phyloP scores from a whole-genome alignment of 1,140 invertebrate species.

The Triops cancriformis region DNA sequence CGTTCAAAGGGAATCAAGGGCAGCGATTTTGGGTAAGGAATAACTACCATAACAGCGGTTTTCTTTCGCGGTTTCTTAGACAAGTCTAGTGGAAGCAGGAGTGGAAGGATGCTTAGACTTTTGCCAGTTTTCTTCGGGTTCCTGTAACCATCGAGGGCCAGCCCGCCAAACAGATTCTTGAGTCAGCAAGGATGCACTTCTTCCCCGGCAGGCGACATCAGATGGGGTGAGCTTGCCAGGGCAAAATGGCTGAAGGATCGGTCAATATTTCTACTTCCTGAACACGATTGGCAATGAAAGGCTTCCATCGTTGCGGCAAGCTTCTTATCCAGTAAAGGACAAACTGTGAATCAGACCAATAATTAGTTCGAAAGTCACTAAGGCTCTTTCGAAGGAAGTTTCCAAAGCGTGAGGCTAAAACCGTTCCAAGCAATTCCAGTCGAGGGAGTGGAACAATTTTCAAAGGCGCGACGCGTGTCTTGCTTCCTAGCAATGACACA shows the following conservation, averaged over 20 bases:
- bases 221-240: constrained; percentile 40
- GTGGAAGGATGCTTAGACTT: background rate
- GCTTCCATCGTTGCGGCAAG: constrained; percentile 5
- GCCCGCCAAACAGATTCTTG: constrained; percentile 38
- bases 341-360: constrained; percentile 25
- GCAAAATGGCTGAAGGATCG: constrained; percentile 34
- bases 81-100: background rate
- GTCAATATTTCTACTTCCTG: constrained; percentile 19
- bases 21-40: background rate
- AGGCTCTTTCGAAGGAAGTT: background rate
- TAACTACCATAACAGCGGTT: background rate
- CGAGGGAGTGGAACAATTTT: background rate
- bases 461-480: constrained; percentile 17
- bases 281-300: constrained; percentile 22
- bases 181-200: constrained; percentile 32
- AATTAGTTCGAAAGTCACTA: background rate
- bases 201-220: constrained; percentile 40
- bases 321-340: constrained; percentile 26
- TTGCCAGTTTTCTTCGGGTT: constrained; percentile 32
- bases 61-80: background rate
- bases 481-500: background rate
- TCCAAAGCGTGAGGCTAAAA: background rate
- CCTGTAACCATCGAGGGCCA: constrained; percentile 37
- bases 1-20: background rate
- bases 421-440: constrained; percentile 4